Conservation (phyloP, 1,140 invertebrate genomes). For the Conus betulinus region DNA sequence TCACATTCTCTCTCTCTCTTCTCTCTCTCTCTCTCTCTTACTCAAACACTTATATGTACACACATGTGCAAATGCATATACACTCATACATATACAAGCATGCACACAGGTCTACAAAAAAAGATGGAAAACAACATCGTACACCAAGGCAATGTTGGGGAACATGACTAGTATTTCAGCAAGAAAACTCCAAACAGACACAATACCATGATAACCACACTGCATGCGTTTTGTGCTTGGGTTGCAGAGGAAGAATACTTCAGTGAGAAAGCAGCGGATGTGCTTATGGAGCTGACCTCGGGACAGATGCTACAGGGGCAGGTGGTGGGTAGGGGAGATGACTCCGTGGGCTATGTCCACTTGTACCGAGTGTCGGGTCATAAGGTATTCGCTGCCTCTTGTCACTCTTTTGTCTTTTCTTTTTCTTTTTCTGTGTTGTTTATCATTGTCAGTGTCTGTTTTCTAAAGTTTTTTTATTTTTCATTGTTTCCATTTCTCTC, state of each 20-base stretch:
- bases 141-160: background rate
- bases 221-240: background rate
- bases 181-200: background rate
- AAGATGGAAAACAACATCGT: too few relatives aligned
- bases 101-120: too few relatives aligned
- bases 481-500: background rate
- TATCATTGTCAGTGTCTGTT: background rate
- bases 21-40: too few relatives aligned
- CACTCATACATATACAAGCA: too few relatives aligned
- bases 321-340: slow-evolving; percentile 87
- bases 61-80: too few relatives aligned
- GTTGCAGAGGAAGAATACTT: slow-evolving; percentile 70
- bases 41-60: too few relatives aligned
- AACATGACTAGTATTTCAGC: background rate
- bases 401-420: background rate
- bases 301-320: slow-evolving; percentile 90
- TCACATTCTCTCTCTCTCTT: too few relatives aligned
- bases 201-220: background rate
- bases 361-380: slow-evolving; percentile 84
- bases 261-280: slow-evolving; percentile 83
- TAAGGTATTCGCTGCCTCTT: slow-evolving; percentile 77
- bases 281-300: slow-evolving; percentile 86
- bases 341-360: slow-evolving; percentile 85
- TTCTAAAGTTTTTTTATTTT: background rate
- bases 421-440: background rate